Base-by-base conservation (phyloP, 2,113 vertebrate genomes). In the Pelvicachromis taeniatus region DNA sequence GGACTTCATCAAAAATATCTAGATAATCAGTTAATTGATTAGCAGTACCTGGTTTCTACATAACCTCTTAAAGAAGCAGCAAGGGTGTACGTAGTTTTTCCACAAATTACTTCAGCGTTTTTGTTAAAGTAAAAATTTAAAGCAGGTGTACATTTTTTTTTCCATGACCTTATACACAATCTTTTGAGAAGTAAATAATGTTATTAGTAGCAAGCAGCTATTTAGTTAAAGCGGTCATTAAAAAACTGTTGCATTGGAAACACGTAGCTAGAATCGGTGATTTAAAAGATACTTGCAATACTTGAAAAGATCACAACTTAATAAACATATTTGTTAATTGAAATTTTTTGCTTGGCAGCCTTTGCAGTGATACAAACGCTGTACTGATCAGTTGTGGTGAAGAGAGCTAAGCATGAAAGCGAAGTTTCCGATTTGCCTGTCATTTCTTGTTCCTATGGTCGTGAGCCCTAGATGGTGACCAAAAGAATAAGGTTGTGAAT, bases 401-500 rank as follows among this genome's bases (percentile, higher is more conserved):
- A 38, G 59, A 38, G 6, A 65, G 59, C 11, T 38, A 38, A 65
- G 33, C 1, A 3, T 38, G 59, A 63, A 63, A 63, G 59, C 0
- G 0, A 63, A 63, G 59, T 38, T 63, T 63, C 38, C 0, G 0
- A 38, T 21, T 63, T 21, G 38, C 19, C 19, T 63, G 59, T 0
- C 6, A 63, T n/a, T 63, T 38, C 59, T n/a, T 38, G 0, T 4
- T 38, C 59, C 33, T 6, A 4, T 38, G 19, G 4, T n/a, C 0
- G 0, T 63, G 59, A 63, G 1, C 0, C 38, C 59, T 63, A 63
- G 31, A n/a, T 63, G n/a, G 0, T 0, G 56, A 31, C 26, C 14
- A 17, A 58, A 31, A 58, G 4, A 31, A 31, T 31, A 31, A 58
- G 56, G 9, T 31, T 31, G 26, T n/a, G 31, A n/a, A 35, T 38